Conservation (phyloP, 2,113 vertebrate species). For the Psophia crepitans region DNA sequence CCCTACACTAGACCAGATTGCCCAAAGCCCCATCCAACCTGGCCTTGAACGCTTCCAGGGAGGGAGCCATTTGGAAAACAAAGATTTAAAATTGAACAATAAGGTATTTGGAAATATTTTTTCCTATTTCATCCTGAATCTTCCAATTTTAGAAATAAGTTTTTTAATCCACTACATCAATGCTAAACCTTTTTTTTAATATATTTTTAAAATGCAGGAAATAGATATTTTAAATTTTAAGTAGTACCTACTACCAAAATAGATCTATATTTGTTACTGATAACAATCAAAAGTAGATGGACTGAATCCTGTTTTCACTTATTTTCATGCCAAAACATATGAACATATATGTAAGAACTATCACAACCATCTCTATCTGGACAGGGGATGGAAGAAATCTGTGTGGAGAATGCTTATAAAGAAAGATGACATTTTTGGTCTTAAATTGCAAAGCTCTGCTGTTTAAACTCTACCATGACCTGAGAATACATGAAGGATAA, state of each 20-base stretch:
- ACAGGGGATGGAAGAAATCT: not conserved
- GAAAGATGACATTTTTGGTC: not conserved
- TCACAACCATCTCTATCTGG: not conserved
- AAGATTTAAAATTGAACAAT: not conserved
- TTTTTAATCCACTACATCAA: not conserved
- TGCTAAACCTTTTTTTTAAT: fast-evolving
- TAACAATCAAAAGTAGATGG: not conserved
- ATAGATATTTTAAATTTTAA: not conserved
- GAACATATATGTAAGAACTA: not conserved
- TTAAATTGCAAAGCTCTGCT: not conserved
- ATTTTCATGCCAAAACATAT: not conserved
- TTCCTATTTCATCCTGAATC: not conserved
- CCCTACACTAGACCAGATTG: too few species aligned
- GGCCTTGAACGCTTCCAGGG: too few species aligned
- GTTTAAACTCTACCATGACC: not conserved
- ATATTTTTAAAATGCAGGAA: not conserved
- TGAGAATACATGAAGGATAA: not conserved
- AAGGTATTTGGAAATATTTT: not conserved
- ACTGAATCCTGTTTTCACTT: not conserved
- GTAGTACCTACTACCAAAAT: not conserved
- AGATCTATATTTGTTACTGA: not conserved
- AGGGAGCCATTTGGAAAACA: not conserved
- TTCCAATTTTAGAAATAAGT: not conserved
- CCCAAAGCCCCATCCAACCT: too few species aligned
- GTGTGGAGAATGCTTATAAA: not conserved